Evolutionary conservation across 2,113 vertebrate species (phyloP).

Genomic region (Callipepla squamata): DNA sequence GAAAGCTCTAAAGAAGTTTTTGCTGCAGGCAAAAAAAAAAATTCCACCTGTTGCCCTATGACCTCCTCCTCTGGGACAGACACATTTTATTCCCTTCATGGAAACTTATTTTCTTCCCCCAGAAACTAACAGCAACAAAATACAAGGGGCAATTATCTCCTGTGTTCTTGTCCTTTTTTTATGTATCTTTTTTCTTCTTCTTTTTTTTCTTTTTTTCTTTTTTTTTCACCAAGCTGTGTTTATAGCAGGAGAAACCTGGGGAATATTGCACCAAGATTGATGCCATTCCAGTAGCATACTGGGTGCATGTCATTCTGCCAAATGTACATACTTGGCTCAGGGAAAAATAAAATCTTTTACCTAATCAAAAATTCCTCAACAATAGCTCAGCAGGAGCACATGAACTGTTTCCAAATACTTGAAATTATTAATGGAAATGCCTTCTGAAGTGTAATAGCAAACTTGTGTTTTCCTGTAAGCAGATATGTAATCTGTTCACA

Average conservation of each 20-base stretch:
- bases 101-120: conserved; percentile 17
- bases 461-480: not conserved
- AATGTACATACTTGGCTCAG: not conserved
- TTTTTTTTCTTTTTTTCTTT: not conserved
- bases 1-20: conserved; percentile 44
- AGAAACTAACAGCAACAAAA: not conserved
- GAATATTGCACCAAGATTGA: not conserved
- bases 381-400: not conserved
- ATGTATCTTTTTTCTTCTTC: not conserved
- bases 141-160: not conserved
- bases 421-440: conserved; percentile 17
- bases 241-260: not conserved
- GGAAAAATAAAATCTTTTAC: not conserved
- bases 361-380: conserved; percentile 32
- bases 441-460: conserved; percentile 29
- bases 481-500: conserved; percentile 12
- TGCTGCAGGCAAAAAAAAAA: not conserved
- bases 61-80: conserved; percentile 36
- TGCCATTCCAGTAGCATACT: accelerated
- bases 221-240: not conserved
- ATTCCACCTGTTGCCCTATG: conserved; percentile 53
- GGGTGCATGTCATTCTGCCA: not conserved
- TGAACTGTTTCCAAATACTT: conserved; percentile 16
- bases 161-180: not conserved
- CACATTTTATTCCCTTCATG: not conserved